Evolutionary conservation across 2,888 invertebrate species (phyloP).

Genomic region (Temnothorax ravouxi): DNA sequence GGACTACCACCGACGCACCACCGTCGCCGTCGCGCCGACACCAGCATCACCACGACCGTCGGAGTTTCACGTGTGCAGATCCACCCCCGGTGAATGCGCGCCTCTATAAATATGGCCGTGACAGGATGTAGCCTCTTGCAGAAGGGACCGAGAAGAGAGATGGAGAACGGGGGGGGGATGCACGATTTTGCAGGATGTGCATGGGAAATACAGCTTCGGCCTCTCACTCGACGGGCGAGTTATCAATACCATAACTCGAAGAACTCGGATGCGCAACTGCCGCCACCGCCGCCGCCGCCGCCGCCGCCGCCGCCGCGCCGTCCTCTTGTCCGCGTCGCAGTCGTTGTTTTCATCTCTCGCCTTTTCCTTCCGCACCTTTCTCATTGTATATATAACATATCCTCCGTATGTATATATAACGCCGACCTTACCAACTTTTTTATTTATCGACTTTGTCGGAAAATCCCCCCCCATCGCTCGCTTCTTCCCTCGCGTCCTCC

Average conservation of each 20-base stretch:
- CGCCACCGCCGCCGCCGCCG: conserved; percentile 41
- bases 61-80: conserved; percentile 54
- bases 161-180: conserved; percentile 3
- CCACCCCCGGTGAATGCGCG: conserved; percentile 53
- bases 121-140: conserved; percentile 25
- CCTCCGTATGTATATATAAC: conserved; percentile 55
- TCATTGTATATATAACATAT: not conserved
- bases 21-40: not conserved
- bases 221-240: conserved; percentile 73
- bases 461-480: conserved; percentile 61
- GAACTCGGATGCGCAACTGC: conserved; percentile 65
- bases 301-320: too few species aligned
- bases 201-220: conserved; percentile 64
- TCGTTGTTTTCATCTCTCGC: conserved; percentile 62
- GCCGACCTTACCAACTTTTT: conserved; percentile 74
- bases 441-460: conserved; percentile 75
- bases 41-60: conserved; percentile 2
- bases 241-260: conserved; percentile 81
- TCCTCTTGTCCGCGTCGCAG: conserved; percentile 42
- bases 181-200: conserved; percentile 33
- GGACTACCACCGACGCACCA: conserved; percentile 16
- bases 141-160: not conserved
- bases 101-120: conserved; percentile 67
- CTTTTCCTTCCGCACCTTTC: conserved; percentile 53
- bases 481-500: conserved; percentile 57